Conservation (phyloP, 1,140 invertebrate genomes). For the Camponotus vicinus region DNA sequence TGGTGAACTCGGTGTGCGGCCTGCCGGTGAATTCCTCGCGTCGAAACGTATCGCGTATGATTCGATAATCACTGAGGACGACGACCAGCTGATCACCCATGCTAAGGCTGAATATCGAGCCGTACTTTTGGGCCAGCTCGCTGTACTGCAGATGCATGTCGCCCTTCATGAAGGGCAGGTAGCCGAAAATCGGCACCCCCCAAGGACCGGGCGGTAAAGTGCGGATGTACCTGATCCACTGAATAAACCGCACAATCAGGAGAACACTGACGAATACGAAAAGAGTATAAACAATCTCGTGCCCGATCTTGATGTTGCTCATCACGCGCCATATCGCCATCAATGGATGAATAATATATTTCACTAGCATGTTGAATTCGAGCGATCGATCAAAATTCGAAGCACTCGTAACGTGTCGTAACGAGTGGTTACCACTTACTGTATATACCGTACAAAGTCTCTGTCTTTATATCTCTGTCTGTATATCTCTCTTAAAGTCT, state of each 20-base stretch:
- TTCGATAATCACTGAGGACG: slow-evolving; percentile 93
- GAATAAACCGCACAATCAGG: slow-evolving; percentile 76
- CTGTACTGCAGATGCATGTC: slow-evolving; percentile 92
- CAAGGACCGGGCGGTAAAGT: slow-evolving; percentile 94
- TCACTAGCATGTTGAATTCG: slow-evolving; percentile 77
- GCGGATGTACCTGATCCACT: slow-evolving; percentile 86
- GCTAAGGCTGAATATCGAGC: slow-evolving; percentile 92
- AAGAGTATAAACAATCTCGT: slow-evolving; percentile 76
- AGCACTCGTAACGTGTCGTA: neutral
- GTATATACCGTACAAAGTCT: neutral
- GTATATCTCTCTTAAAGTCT: neutral
- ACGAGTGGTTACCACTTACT: slow-evolving; percentile 34
- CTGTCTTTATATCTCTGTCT: neutral
- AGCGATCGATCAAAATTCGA: neutral
- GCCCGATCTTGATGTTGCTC: slow-evolving; percentile 57
- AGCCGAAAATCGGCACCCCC: slow-evolving; percentile 94
- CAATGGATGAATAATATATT: neutral
- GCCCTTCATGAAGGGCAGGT: slow-evolving; percentile 92
- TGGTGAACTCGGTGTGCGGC: slow-evolving; percentile 93
- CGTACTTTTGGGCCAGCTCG: slow-evolving; percentile 92
- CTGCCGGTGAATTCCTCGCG: slow-evolving; percentile 94
- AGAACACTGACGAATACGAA: slow-evolving; percentile 87
- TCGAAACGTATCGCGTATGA: slow-evolving; percentile 94
- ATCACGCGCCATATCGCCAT: slow-evolving; percentile 73
- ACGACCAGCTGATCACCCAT: slow-evolving; percentile 94